Conservation (phyloP, 1,140 invertebrate species). For the Cyrtorhinus lividipennis region DNA sequence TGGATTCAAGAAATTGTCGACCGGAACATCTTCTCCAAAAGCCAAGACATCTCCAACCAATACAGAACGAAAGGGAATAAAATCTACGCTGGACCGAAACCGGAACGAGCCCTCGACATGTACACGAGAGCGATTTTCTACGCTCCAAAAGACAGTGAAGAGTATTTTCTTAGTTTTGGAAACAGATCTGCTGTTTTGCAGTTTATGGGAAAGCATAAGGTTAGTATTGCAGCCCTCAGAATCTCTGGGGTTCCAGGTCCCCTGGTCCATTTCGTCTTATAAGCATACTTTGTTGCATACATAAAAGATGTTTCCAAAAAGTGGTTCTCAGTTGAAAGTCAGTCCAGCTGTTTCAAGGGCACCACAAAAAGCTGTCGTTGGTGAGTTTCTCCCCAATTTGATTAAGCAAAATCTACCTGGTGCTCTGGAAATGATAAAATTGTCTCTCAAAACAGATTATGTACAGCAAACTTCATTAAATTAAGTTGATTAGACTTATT, state of each 20-base stretch:
- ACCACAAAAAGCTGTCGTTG: no score
- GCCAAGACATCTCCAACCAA: not conserved
- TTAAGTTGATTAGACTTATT: no score
- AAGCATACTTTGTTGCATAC: constrained; percentile 21
- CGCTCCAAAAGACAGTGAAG: constrained; percentile 24
- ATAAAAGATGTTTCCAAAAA: no score
- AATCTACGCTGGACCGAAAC: not conserved
- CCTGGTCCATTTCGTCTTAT: no score
- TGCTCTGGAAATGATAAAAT: no score
- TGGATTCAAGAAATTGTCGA: not conserved
- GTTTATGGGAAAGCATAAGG: not conserved
- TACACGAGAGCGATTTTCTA: constrained; percentile 4
- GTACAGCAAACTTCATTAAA: no score
- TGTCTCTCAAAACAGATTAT: no score
- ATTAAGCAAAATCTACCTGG: no score
- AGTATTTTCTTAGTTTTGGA: constrained; percentile 31
- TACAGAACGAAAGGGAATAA: constrained; percentile 11
- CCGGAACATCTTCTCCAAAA: constrained; percentile 2
- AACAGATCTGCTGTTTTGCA: constrained; percentile 34
- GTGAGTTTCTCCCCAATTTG: no score
- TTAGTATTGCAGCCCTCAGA: not conserved
- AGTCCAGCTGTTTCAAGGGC: no score
- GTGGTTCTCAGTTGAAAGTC: no score
- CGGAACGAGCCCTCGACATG: not conserved
- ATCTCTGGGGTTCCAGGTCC: no score